Percentiles rank a stretch among this genome's conserved stretches.
Evolutionary conservation across 2,113 vertebrate species (phyloP).

Genomic region (Leptobrachium ailaonicum): DNA sequence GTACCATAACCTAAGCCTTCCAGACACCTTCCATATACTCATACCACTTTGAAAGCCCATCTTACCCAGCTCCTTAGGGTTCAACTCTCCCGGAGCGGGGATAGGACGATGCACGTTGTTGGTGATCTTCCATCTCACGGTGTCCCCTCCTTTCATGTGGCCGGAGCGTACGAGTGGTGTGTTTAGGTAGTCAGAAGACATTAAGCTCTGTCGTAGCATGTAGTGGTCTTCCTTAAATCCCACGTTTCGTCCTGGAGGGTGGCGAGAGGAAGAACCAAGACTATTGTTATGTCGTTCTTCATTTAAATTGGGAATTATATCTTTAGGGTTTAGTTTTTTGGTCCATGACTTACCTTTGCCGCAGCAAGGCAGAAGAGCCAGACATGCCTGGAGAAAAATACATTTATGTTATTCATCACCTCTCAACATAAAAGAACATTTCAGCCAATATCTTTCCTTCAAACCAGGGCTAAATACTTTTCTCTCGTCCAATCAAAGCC

Average conservation of each 20-base stretch:
- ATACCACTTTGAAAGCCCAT: not conserved
- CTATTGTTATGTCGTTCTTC: not conserved
- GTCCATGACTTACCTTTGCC: constrained; percentile 26
- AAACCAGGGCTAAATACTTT: too few relatives aligned
- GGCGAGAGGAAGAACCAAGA: not conserved
- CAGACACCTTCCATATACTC: too few relatives aligned
- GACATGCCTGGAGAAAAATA: constrained; percentile 75
- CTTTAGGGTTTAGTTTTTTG: not conserved
- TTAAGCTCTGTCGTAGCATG: constrained; percentile 84
- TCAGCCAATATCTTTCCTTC: not conserved
- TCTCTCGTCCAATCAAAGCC: too few relatives aligned
- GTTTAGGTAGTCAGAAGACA: constrained; percentile 87
- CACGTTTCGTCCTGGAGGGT: constrained; percentile 80
- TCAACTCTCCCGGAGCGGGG: constrained; percentile 63
- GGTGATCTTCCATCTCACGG: constrained; percentile 88
- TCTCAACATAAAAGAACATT: not conserved
- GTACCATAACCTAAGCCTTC: too few relatives aligned
- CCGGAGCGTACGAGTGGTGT: constrained; percentile 86
- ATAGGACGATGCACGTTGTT: constrained; percentile 86
- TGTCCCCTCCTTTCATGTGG: constrained; percentile 82
- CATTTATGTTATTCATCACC: constrained; percentile 8
- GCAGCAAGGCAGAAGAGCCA: constrained; percentile 90
- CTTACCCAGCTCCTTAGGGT: constrained; percentile 81
- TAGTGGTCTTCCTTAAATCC: constrained; percentile 96
- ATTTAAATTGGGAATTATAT: too few relatives aligned